A percentile compares a stretch with the other conserved stretches of the same genome.
phyloP scores from a whole-genome alignment of 1,140 invertebrate species.

The Spodoptera litura region DNA sequence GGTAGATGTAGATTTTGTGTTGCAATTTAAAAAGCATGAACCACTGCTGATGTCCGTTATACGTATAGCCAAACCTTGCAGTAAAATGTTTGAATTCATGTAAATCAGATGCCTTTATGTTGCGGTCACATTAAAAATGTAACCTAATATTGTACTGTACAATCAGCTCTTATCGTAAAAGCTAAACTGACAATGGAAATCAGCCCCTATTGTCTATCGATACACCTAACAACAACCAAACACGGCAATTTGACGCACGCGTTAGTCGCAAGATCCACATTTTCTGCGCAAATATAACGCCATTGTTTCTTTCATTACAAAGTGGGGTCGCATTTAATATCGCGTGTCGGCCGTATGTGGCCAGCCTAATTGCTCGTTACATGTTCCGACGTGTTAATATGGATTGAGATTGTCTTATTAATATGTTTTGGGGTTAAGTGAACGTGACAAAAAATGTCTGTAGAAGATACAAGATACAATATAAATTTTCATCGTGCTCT shows the following conservation, averaged over 20 bases:
- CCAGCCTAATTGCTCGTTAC: conserved; percentile 65
- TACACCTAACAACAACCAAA: conserved; percentile 57
- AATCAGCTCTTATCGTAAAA: too few species aligned
- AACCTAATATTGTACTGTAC: too few species aligned
- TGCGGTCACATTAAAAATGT: too few species aligned
- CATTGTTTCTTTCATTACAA: conserved; percentile 66
- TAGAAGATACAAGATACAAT: not conserved
- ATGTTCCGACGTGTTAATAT: conserved; percentile 46
- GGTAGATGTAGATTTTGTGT: too few species aligned
- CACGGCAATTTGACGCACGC: conserved; percentile 65
- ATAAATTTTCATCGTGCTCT: not conserved
- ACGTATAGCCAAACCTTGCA: too few species aligned
- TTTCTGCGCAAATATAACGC: conserved; percentile 52
- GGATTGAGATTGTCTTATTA: conserved; percentile 42
- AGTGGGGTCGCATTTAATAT: conserved; percentile 51
- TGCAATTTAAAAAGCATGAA: too few species aligned
- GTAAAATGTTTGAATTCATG: too few species aligned
- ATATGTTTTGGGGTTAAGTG: conserved; percentile 28
- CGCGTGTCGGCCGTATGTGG: conserved; percentile 42
- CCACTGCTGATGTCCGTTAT: too few species aligned
- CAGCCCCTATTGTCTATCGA: conserved; percentile 16
- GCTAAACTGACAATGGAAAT: not conserved
- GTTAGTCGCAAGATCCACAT: conserved; percentile 61
- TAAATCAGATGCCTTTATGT: too few species aligned
- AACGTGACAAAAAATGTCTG: not conserved